A percentile compares a stretch with the other conserved stretches of the same genome.
phyloP scores from a whole-genome alignment of 1,140 invertebrate genomes.

The Ctenoplectra terminalis region DNA sequence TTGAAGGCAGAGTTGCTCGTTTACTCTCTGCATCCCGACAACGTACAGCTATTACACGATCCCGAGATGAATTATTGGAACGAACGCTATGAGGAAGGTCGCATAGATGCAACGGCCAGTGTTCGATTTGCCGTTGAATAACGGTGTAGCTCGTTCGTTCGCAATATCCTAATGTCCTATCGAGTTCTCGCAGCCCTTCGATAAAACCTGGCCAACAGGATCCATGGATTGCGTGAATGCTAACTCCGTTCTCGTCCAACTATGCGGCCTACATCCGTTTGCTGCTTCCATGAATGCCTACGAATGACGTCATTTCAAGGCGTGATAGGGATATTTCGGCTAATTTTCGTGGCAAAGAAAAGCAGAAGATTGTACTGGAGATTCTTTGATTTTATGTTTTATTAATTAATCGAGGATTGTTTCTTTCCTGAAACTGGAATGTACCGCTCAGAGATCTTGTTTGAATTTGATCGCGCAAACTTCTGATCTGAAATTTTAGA shows the following conservation, averaged over 20 bases:
- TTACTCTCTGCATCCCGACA: conserved; percentile 1
- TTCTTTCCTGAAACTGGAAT: no score
- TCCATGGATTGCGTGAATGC: conserved; percentile 7
- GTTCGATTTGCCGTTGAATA: conserved; percentile 39
- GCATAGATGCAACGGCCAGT: conserved; percentile 32
- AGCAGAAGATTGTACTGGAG: no score
- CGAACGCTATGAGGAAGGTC: conserved; percentile 16
- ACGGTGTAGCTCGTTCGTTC: conserved; percentile 31
- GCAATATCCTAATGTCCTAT: conserved; percentile 65
- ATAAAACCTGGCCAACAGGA: conserved; percentile 30
- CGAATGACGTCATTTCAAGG: conserved; percentile 25
- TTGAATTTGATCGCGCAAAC: no score
- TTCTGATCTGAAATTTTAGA: no score
- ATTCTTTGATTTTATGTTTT: no score
- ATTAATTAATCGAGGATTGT: no score
- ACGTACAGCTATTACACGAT: not conserved
- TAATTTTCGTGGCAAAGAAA: not conserved
- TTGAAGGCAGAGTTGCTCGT: not conserved
- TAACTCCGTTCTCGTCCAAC: no score
- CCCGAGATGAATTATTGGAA: conserved; percentile 30
- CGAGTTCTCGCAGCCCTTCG: conserved; percentile 2
- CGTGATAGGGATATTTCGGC: not conserved
- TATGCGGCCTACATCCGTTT: conserved; percentile 44
- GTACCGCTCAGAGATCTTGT: no score
- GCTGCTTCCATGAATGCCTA: conserved; percentile 16